These are phyloP conservation scores for Meriones psammophilus DNA, from an alignment of 2,797 vertebrate species.

Conservation along the genomic window DNA sequence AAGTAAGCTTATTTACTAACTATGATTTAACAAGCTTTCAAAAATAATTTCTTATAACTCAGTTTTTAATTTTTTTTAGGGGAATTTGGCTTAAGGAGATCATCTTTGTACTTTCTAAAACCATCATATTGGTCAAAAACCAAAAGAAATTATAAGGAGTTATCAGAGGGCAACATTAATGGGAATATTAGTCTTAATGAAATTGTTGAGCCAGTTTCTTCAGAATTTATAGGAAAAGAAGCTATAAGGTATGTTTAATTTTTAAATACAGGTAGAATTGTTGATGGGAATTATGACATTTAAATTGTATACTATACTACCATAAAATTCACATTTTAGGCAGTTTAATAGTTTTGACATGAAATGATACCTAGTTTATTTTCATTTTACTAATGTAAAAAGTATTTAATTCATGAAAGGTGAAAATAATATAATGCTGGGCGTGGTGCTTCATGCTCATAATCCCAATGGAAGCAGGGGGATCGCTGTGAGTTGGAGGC, in stretches of 20 bases:
- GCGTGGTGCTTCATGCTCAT: too few relatives aligned
- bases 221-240: slow-evolving; percentile 96
- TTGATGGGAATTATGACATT: not conserved
- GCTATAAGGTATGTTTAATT: slow-evolving; percentile 93
- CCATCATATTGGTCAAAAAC: slow-evolving; percentile 96
- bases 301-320: not conserved
- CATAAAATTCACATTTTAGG: not conserved
- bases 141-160: slow-evolving; percentile 93
- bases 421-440: not conserved
- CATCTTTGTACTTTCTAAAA: slow-evolving; percentile 95
- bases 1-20: not conserved
- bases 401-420: slow-evolving; percentile 12
- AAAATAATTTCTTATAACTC: not conserved
- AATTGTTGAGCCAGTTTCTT: slow-evolving; percentile 92
- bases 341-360: slow-evolving; percentile 20
- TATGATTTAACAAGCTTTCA: not conserved
- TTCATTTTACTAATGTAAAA: not conserved
- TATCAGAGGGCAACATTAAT: slow-evolving; percentile 92
- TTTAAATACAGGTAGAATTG: slow-evolving; percentile 27
- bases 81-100: slow-evolving; percentile 93
- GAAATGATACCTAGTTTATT: slow-evolving; percentile 49
- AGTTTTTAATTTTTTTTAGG: slow-evolving; percentile 87
- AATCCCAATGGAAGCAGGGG: too few relatives aligned
- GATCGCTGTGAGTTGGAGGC: too few relatives aligned
- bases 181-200: slow-evolving; percentile 90